Base-by-base conservation (phyloP, 1,140 invertebrate genomes). In the Melanaphis sacchari region DNA sequence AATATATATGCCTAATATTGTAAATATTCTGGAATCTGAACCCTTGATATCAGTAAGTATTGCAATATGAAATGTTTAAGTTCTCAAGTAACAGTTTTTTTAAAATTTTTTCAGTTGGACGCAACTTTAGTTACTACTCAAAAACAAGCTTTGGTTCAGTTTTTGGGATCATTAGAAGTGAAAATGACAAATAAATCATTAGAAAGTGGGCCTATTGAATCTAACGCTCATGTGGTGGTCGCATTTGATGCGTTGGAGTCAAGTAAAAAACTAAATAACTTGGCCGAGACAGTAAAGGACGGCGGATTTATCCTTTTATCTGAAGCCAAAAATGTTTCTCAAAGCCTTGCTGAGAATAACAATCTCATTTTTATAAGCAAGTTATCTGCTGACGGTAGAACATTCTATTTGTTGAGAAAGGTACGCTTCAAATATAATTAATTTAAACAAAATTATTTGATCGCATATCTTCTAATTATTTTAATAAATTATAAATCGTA, bases 291-390 rank as follows among this genome's bases (percentile, higher is more conserved):
- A 40, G 94, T 99, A 4, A 97, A 96, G 94, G 95, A 96, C 1
- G 96, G 96, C 85, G 98, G 98, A 38, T 97, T 98, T 94, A 94
- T 98, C 3, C 95, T 99, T 24, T 49, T 26, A n/a, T 52, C 98
- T 18, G 96, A 98, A 95, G 96, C 96, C 18, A 96, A 96, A 18
- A 95, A 95, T 26, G 95, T 97, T 46, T 96, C 96, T 94, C 95
- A 95, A 85, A 94, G 95, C 92, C 94, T 95, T 21, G 94, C 96
- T 66, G 94, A 95, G 76, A 94, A 95, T 46, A 95, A 95, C 5
- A 96, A 96, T 21, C 95, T 97, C 0, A 94, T 95, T 6, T 85
- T 96, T 1, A 95, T 96, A 7, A 95, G 95, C 31, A 96, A 96
- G 94, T 96, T 96, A 94, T 94, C 95, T 7, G 95, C 96, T n/a